Base-by-base conservation (phyloP, 2,113 vertebrate species). In the Aphyosemion australe region DNA sequence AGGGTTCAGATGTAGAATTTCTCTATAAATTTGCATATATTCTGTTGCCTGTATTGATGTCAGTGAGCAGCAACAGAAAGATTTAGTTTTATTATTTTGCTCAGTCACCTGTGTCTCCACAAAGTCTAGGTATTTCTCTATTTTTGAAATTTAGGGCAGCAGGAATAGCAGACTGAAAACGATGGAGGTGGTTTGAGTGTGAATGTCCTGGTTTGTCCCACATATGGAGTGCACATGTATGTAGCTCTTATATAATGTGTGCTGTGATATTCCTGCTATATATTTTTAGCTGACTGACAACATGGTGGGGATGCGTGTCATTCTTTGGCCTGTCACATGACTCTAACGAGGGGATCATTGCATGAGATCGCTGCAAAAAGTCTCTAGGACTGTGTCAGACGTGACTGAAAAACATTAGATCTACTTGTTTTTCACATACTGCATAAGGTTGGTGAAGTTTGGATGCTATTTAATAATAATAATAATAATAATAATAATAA, bases 211-310 rank as follows among this genome's bases (percentile, higher is more conserved):
- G 48, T 12, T 9, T 69, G 67, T 57, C 72, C 72, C 67, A 70
- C 69, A 41, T 51, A 43, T 68, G 32, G 46, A 37, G 41, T 46
- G 16, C 61, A 57, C 62, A 63, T 68, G 52, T 41, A 61, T 59
- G 64, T 45, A 68, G 21, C 61, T 37, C 26, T 74, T 81, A 71
- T 55, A 53, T 75, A 80, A 79, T 7, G 8, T 19, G 47, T 41
- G 47, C 61, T 47, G 19, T 42, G 6, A 49, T 37, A 32, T 65
- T 55, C 32, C 72, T 51, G 68, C 68, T 42, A 47, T 51, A 65
- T 86, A 83, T 88, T 83, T 83, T 79, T 84, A 88, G 84, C 74
- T 42, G 58, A 21, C 55, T 57, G 73, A 72, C 73, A 75, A 61
- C 78, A 74, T 71, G 67, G 68, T 48, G 4, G 4, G 51, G 61